Evolutionary conservation across 2,888 invertebrate species (phyloP).

Genomic region (Metacarcinus magister): DNA sequence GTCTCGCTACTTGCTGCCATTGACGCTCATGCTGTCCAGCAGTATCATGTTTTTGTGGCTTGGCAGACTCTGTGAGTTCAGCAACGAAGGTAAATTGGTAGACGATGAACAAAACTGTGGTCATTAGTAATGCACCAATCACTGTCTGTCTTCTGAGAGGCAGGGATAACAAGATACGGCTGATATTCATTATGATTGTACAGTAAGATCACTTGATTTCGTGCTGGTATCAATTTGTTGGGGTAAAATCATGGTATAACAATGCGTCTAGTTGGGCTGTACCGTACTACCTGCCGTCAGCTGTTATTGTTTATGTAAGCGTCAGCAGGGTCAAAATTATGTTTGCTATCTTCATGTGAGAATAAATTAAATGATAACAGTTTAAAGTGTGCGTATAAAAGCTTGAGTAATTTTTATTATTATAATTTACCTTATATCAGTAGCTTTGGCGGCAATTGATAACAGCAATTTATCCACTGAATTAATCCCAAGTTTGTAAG

Average conservation of each 20-base stretch:
- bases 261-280: too few relatives aligned
- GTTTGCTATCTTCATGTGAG: not conserved
- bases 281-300: not conserved
- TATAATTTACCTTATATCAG: not conserved
- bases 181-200: constrained; percentile 54
- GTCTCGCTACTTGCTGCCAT: not conserved
- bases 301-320: not conserved
- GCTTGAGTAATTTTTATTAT: not conserved
- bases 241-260: not conserved
- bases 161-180: constrained; percentile 57
- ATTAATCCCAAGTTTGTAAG: too few relatives aligned
- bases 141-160: constrained; percentile 75
- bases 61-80: constrained; percentile 71
- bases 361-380: too few relatives aligned
- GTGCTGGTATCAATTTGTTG: not conserved
- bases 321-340: not conserved
- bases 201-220: not conserved
- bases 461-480: not conserved
- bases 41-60: not conserved
- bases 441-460: not conserved
- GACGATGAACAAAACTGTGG: constrained; percentile 68
- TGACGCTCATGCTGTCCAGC: too few relatives aligned
- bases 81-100: constrained; percentile 77
- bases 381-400: not conserved
- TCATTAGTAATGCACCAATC: constrained; percentile 61